Conservation (phyloP, 2,888 invertebrate species). For the Yponomeuta malinellus region DNA sequence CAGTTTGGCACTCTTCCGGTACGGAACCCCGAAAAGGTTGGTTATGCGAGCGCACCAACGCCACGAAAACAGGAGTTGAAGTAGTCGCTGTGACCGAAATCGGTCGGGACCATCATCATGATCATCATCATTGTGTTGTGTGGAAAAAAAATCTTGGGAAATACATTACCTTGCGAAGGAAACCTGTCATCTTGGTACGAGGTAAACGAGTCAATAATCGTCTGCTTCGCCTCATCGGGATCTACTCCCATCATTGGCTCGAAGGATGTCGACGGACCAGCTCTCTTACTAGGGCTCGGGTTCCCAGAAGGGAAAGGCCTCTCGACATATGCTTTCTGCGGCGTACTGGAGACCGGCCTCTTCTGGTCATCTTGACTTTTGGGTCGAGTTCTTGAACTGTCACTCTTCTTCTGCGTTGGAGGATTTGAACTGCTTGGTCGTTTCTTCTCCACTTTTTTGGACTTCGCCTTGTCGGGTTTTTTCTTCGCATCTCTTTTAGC, state of each 20-base stretch:
- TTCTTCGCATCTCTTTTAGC: neutral
- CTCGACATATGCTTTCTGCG: neutral
- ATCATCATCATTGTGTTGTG: neutral
- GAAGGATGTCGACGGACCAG: conserved; percentile 25
- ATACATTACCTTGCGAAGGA: conserved; percentile 59
- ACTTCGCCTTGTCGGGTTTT: neutral
- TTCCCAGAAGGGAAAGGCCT: neutral
- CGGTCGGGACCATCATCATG: too few species aligned
- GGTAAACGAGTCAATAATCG: conserved; percentile 55
- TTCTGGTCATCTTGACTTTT: neutral
- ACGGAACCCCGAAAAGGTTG: too few species aligned
- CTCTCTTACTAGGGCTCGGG: neutral
- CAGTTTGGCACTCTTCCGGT: too few species aligned
- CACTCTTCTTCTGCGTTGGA: neutral
- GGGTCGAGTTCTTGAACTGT: neutral
- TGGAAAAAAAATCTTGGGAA: neutral
- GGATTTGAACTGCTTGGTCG: neutral
- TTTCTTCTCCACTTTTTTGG: neutral
- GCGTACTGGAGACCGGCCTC: neutral
- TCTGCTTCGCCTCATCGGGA: conserved; percentile 43
- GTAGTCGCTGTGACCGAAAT: too few species aligned
- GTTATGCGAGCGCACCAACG: too few species aligned
- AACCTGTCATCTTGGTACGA: conserved; percentile 56
- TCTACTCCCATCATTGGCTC: conserved; percentile 31
- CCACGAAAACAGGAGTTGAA: too few species aligned